Base-by-base conservation (phyloP, 64 coral and sea anemone genomes). In the Actinia equina region DNA sequence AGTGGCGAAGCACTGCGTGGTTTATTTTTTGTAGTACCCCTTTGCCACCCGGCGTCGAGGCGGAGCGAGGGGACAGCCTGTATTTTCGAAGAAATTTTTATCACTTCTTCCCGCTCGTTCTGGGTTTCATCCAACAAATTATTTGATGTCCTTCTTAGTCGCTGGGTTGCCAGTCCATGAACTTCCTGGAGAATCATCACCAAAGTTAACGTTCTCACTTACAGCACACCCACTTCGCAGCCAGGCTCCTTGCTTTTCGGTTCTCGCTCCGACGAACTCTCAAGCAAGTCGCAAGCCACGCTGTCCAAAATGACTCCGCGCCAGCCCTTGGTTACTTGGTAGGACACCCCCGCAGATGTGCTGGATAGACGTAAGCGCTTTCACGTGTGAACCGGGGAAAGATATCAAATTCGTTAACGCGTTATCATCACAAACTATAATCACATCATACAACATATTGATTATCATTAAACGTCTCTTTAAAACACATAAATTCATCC, bases 181-280 rank as follows among this genome's bases (percentile, higher is more conserved):
- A 93, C 3, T 78, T 71, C 17, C 46, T 69, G 18, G 91, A 89
- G 55, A 84, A 93, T 90, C 88, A 30, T 82, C 65, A 17, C 94
- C 94, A 59, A 52, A 86, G 17, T 64, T 79, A 15, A 85, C 74
- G 51, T 96, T 86, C 25, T 96, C 88, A 26, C 91, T n/a, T 93
- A 27, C 94, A 96, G 8, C 94, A n/a, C 94, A 43, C 94, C 94
- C 94, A 91, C 93, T 43, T 96, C 91, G 88, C 91, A 96, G 8
- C 79, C 77, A 18, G 49, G 0, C 59, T 96, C 88, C 10, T 59
- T 69, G 69, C 2, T 58, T 27, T 43, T 74, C 30, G 80, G 65
- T 20, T 77, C 94, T 6, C 83, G 85, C n/a, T 41, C 91, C 91
- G n/a, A 19, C 80, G 59, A 8, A 89, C 51, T 13, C 76, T n/a